Evolutionary conservation across 2,113 vertebrate genomes (phyloP), one percentile per base, ranked within the genome.

Genomic region (Ctenodactylus gundi): DNA sequence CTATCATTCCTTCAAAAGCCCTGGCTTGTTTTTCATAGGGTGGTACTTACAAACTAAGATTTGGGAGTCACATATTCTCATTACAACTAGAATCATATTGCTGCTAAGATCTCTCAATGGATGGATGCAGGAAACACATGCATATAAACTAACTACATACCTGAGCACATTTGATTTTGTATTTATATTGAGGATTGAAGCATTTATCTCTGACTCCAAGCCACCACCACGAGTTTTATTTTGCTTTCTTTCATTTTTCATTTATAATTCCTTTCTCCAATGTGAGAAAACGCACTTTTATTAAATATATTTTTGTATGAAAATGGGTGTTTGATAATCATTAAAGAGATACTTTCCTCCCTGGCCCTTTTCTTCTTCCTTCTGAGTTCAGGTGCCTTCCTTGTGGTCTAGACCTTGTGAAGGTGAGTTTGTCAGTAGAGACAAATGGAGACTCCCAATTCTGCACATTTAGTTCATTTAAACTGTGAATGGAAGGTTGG

Each of bases 371-470:
- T 64, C 21, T 77, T 14, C 68, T 65, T 78, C n/a, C 25, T 90
- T 84, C 27, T 84, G 57, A 83, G 12, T 88, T 90, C 3, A 27
- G 36, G 8, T 58, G 49, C 34, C 88, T 85, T 46, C 29, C 23
- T 41, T 92, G 20, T n/a, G 85, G 18, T 78, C 93, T 25, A 65
- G 36, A 64, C 39, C 20, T 97, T 49, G 85, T 46, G 75, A 78
- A 94, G 13, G 57, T 85, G 72, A 90, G 6, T 49, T 90, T 91
- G 68, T 85, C 87, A 88, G n/a, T 36, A 88, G 57, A 81, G 49
- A 84, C 29, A 91, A 96, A 86, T 86, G 51, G 57, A 95, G n/a
- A 65, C 3, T 41, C 68, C 25, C 13, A 76, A 31, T 70, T 92
- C 46, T 77, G 41, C 31, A 88, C 29, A 92, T 23, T 85, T 51